Evolutionary conservation across 2,888 invertebrate genomes (phyloP).

Genomic region (Agelastica alni): DNA sequence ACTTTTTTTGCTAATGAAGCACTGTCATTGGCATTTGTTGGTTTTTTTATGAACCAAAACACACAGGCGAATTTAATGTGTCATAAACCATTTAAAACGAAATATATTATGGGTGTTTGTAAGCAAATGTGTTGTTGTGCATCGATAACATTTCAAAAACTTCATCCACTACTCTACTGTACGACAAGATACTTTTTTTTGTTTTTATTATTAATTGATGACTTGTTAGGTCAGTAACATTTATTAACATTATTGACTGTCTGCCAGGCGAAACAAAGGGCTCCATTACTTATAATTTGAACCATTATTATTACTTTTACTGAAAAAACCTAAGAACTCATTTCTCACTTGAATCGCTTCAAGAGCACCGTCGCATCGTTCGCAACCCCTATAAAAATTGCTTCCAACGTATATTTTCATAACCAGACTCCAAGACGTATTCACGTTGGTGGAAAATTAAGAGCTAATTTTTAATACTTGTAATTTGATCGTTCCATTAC

Average conservation of each 20-base stretch:
- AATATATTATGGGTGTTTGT: too few species aligned
- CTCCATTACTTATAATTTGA: background rate
- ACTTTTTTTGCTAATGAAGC: too few species aligned
- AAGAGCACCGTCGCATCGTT: background rate
- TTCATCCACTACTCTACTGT: too few species aligned
- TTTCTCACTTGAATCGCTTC: slow-evolving; percentile 14
- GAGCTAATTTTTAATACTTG: slow-evolving; percentile 21
- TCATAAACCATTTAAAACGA: too few species aligned
- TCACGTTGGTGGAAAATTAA: slow-evolving; percentile 16
- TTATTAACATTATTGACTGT: background rate
- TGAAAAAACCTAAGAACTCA: slow-evolving; percentile 13
- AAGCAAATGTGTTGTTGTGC: too few species aligned
- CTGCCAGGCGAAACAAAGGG: background rate
- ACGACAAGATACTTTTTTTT: background rate
- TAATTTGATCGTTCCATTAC: slow-evolving; percentile 19
- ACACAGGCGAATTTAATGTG: too few species aligned
- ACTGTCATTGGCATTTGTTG: too few species aligned
- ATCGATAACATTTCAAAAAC: too few species aligned
- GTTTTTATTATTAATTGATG: too few species aligned
- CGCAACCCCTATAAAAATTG: slow-evolving; percentile 11
- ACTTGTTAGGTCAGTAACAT: background rate
- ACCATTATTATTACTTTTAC: slow-evolving; percentile 9
- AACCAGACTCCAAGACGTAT: slow-evolving; percentile 13
- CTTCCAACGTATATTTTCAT: slow-evolving; percentile 8
- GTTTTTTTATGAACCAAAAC: too few species aligned